These are phyloP conservation scores for Metridium senile DNA, from an alignment of 92 coral and sea anemone species.

Conservation along the genomic window DNA sequence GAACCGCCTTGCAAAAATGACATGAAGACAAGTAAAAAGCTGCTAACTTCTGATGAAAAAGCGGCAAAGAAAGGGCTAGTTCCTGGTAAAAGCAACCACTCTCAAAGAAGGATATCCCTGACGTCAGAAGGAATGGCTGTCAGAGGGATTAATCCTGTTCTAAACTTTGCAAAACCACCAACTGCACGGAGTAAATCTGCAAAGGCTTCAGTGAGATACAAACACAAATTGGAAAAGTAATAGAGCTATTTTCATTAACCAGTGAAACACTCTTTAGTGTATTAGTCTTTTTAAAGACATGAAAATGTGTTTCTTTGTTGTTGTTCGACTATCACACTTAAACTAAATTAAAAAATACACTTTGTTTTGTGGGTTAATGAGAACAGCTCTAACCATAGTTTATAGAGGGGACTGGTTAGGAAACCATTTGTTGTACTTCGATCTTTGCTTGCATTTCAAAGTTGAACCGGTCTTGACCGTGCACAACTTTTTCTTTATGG, in stretches of 20 bases:
- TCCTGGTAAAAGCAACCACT: conserved; percentile 83
- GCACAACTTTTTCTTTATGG: no score
- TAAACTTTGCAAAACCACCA: conserved; percentile 25
- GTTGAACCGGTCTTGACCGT: no score
- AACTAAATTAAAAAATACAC: no score
- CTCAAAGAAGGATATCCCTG: conserved; percentile 85
- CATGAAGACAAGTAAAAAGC: conserved; percentile 24
- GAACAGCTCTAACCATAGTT: no score
- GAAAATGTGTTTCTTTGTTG: no score
- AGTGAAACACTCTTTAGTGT: no score
- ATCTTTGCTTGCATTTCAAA: no score
- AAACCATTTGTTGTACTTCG: no score
- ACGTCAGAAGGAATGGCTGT: conserved; percentile 75
- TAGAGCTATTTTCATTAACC: not conserved
- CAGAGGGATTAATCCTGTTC: conserved; percentile 57
- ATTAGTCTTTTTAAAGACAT: no score
- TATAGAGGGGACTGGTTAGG: no score
- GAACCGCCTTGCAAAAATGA: conserved; percentile 76
- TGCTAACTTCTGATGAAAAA: conserved; percentile 45
- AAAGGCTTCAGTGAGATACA: conserved; percentile 46
- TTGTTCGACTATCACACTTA: no score
- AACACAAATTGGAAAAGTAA: conserved; percentile 19
- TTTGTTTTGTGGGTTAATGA: no score
- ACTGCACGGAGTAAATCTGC: conserved; percentile 71
- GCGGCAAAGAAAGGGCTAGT: conserved; percentile 62